Evolutionary conservation across 2,888 invertebrate genomes (phyloP).

Genomic region (Andrena bucephala): DNA sequence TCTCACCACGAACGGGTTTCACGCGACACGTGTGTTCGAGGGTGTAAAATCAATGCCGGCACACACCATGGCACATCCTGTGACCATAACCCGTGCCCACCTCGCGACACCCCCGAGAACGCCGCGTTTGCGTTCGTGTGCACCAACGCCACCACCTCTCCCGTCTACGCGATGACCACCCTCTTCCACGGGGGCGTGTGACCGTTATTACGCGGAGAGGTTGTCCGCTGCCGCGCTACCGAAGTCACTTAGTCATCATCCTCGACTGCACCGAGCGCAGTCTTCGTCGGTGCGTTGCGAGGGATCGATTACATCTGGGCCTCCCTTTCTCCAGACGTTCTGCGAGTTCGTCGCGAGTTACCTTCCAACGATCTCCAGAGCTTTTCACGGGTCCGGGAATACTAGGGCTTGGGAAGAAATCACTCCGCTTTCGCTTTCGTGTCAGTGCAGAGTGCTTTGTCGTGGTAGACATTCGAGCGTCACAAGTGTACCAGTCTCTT

Average conservation of each 20-base stretch:
- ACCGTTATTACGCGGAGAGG: slow-evolving; percentile 66
- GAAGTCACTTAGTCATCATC: slow-evolving; percentile 77
- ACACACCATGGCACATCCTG: slow-evolving; percentile 77
- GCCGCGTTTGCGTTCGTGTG: slow-evolving; percentile 42
- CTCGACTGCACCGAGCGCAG: slow-evolving; percentile 66
- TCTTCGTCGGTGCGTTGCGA: slow-evolving; percentile 58
- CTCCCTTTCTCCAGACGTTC: slow-evolving; percentile 10
- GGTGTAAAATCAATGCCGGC: slow-evolving; percentile 81
- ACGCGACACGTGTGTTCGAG: slow-evolving; percentile 78
- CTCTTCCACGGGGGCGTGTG: slow-evolving; percentile 64
- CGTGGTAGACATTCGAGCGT: not conserved
- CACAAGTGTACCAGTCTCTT: not conserved
- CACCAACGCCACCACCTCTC: not conserved
- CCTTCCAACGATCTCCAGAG: not conserved
- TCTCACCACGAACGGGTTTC: slow-evolving; percentile 81
- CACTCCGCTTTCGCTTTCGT: too few species aligned
- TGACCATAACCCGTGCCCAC: slow-evolving; percentile 73
- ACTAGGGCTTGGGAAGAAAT: not conserved
- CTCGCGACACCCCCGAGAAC: slow-evolving; percentile 62
- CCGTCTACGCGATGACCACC: slow-evolving; percentile 63
- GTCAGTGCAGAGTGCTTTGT: not conserved
- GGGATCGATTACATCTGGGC: slow-evolving; percentile 53
- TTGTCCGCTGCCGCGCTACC: slow-evolving; percentile 61
- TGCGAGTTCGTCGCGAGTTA: slow-evolving; percentile 23
- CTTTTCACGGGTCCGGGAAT: not conserved